These are phyloP conservation scores for Elaphurus davidianus DNA, from an alignment of 2,113 vertebrate genomes.

Conservation along the genomic window DNA sequence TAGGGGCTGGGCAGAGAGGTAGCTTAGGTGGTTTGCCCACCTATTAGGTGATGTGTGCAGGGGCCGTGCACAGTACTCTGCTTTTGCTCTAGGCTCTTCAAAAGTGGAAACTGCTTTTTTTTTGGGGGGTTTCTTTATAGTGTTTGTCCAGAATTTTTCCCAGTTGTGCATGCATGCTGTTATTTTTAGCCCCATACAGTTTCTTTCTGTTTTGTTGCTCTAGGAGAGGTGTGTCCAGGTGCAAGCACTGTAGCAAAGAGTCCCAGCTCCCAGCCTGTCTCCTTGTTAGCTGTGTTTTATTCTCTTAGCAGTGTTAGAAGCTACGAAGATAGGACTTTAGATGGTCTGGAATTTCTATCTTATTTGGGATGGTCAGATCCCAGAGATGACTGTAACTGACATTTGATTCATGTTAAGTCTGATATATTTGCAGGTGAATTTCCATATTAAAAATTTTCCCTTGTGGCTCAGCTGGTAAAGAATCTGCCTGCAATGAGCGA, in stretches of 20 bases:
- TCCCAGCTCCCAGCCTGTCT: not conserved
- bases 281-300: not conserved
- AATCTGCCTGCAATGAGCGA: not conserved
- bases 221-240: not conserved
- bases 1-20: not conserved
- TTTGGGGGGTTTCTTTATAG: not conserved
- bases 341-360: not conserved
- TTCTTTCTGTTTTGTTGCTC: not conserved
- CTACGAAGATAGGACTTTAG: not conserved
- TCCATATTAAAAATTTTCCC: not conserved
- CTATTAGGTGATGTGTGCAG: not conserved
- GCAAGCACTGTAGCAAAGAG: not conserved
- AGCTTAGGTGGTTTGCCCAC: not conserved
- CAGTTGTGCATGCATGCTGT: not conserved
- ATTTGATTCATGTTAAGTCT: not conserved
- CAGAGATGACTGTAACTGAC: not conserved
- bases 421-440: not conserved
- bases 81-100: not conserved
- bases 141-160: not conserved
- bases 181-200: not conserved
- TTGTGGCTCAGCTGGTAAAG: not conserved
- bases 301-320: not conserved
- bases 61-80: not conserved
- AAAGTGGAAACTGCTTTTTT: not conserved
- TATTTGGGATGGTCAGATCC: not conserved